phyloP scores from a whole-genome alignment of 2,888 invertebrate species.

The Plagodis pulveraria region DNA sequence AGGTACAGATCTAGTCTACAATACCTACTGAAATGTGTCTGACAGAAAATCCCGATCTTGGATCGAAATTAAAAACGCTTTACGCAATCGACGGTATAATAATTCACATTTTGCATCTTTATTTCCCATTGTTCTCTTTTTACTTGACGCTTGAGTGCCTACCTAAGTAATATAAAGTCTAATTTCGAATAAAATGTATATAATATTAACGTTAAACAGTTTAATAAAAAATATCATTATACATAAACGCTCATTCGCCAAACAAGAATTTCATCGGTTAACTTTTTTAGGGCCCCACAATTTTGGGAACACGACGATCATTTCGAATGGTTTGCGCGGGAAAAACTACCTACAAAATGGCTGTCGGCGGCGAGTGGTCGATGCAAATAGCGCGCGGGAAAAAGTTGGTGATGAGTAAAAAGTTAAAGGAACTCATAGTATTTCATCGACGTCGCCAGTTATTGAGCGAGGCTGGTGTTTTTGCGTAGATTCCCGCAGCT shows the following conservation, averaged over 20 bases:
- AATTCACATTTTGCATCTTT: neutral
- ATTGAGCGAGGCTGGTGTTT: constrained; percentile 76
- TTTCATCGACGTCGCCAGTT: constrained; percentile 80
- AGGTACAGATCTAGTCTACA: too few relatives aligned
- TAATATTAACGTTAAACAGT: constrained; percentile 47
- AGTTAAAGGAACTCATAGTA: constrained; percentile 80
- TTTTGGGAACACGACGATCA: constrained; percentile 71
- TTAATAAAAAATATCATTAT: constrained; percentile 59
- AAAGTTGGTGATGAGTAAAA: constrained; percentile 67
- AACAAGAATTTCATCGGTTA: constrained; percentile 72
- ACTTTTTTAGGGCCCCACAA: constrained; percentile 62
- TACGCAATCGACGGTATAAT: too few relatives aligned
- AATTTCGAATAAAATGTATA: constrained; percentile 52
- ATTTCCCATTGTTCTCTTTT: constrained; percentile 10
- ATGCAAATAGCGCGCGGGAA: constrained; percentile 79
- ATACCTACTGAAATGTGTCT: too few relatives aligned
- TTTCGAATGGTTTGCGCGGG: constrained; percentile 59
- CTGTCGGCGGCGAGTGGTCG: constrained; percentile 58
- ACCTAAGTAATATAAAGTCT: constrained; percentile 24
- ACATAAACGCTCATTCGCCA: constrained; percentile 68
- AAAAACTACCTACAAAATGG: constrained; percentile 75
- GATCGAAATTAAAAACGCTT: too few relatives aligned
- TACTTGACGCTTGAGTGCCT: neutral
- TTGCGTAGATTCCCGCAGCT: constrained; percentile 69
- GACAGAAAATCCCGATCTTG: too few relatives aligned